Evolutionary conservation across 1,140 invertebrate species (phyloP).

Genomic region (Acromyrmex charruanus): DNA sequence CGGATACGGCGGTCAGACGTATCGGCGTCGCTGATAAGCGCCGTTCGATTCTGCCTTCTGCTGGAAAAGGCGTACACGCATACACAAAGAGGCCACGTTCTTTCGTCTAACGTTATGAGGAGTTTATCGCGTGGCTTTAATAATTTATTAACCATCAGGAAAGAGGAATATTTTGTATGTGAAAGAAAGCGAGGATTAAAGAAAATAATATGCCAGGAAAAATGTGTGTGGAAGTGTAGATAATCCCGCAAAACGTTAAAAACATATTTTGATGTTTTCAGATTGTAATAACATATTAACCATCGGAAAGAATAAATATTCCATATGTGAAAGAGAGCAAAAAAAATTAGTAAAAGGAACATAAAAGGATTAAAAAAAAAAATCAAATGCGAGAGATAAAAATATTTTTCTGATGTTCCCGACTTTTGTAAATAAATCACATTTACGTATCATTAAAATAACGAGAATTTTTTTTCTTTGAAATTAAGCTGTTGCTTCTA

Average conservation of each 20-base stretch:
- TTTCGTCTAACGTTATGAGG: background rate
- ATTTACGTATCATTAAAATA: constrained; percentile 14
- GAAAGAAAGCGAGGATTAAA: background rate
- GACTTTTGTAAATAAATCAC: background rate
- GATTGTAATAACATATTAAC: constrained; percentile 38
- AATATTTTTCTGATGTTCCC: constrained; percentile 7
- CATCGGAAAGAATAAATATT: background rate
- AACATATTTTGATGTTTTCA: background rate
- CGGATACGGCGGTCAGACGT: constrained; percentile 55
- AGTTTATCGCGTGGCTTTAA: constrained; percentile 45
- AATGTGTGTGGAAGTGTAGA: constrained; percentile 16
- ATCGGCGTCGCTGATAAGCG: constrained; percentile 66
- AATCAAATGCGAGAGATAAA: background rate
- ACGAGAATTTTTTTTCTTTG: background rate
- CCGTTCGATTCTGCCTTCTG: constrained; percentile 43
- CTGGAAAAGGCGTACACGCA: constrained; percentile 29
- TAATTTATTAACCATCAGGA: constrained; percentile 51
- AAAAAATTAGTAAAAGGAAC: background rate
- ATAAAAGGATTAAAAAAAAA: background rate
- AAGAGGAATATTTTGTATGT: constrained; percentile 42
- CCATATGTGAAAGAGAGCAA: background rate
- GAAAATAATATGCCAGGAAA: constrained; percentile 13
- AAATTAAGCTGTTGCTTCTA: background rate
- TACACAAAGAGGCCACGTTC: constrained; percentile 6
- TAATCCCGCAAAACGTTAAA: constrained; percentile 17